Conservation (phyloP, 2,797 vertebrate genomes). For the Artibeus lituratus region DNA sequence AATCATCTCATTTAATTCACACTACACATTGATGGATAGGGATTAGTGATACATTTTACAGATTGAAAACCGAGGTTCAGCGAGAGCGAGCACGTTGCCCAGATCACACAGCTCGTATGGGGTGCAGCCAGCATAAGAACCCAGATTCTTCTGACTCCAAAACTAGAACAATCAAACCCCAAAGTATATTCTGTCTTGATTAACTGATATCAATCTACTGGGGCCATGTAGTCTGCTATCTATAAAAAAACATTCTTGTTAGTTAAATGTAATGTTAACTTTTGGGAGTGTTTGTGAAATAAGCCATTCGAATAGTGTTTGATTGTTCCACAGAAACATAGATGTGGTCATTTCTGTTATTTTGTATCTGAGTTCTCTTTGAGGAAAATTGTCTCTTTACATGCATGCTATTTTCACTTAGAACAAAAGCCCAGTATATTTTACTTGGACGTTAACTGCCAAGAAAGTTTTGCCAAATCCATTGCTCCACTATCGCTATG, state of each 20-base stretch:
- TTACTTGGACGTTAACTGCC: background rate
- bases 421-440: background rate
- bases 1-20: background rate
- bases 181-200: background rate
- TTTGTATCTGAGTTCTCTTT: background rate
- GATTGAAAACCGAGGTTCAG: background rate
- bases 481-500: background rate
- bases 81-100: background rate
- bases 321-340: background rate
- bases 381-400: background rate
- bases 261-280: background rate
- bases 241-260: background rate
- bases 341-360: background rate
- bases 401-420: background rate
- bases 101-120: background rate
- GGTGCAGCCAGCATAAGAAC: background rate
- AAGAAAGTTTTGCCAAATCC: constrained; percentile 10
- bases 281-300: background rate
- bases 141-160: background rate
- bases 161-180: background rate
- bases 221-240: background rate
- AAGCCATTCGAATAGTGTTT: background rate
- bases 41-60: background rate
- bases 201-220: background rate
- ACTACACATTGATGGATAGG: background rate